Percentiles rank a stretch among this genome's conserved stretches.
Conservation (phyloP, 2,113 vertebrate genomes). For the Campylorhamphus procurvoides region DNA sequence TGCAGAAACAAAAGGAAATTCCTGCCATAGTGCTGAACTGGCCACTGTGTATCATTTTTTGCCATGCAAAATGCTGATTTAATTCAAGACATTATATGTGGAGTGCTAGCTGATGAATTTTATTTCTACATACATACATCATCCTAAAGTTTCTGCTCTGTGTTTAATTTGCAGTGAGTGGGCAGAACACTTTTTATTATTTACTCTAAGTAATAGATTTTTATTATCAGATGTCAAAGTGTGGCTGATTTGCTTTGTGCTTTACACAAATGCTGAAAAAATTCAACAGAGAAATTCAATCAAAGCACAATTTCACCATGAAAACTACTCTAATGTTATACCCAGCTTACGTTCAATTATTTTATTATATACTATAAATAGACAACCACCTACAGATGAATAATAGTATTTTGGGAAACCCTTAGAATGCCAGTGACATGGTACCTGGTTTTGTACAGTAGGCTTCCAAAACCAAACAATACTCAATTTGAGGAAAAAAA, state of each 20-base stretch:
- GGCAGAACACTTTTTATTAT: not conserved
- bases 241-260: not conserved
- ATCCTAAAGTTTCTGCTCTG: not conserved
- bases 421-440: not conserved
- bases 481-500: not conserved
- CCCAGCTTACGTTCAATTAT: not conserved
- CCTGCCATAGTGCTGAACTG: not conserved
- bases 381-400: not conserved
- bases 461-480: not conserved
- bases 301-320: not conserved
- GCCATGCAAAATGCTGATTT: not conserved
- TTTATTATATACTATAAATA: not conserved
- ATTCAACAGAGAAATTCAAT: not conserved
- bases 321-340: not conserved
- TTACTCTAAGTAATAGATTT: not conserved
- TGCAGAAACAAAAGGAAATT: conserved; percentile 10
- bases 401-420: not conserved
- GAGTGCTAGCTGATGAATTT: not conserved
- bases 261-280: not conserved
- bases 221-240: not conserved
- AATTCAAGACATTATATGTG: not conserved
- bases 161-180: not conserved
- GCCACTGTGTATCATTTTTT: not conserved
- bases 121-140: not conserved
- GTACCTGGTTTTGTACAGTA: not conserved